These are phyloP conservation scores for Diuraphis noxia DNA, from an alignment of 1,140 invertebrate species.

Conservation along the genomic window DNA sequence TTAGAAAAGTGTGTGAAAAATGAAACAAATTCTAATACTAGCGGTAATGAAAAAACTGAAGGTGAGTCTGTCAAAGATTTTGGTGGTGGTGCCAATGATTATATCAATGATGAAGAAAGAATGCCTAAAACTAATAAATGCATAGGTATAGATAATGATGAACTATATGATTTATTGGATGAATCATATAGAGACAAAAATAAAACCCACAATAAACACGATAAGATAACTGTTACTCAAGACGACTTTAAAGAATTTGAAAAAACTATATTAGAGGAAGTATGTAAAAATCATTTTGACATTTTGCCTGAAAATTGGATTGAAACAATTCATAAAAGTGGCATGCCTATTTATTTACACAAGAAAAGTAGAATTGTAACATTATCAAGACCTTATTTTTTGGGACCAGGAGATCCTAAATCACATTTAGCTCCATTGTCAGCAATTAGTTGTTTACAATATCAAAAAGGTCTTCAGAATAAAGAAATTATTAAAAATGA, in stretches of 20 bases:
- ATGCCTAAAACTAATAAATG: background rate
- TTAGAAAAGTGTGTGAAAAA: constrained; percentile 31
- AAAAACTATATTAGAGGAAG: constrained; percentile 57
- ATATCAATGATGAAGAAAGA: background rate
- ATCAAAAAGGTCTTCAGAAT: constrained; percentile 74
- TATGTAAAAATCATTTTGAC: constrained; percentile 78
- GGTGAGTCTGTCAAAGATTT: background rate
- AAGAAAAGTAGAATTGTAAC: constrained; percentile 82
- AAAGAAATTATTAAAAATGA: constrained; percentile 17
- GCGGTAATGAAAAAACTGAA: background rate
- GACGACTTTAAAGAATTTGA: constrained; percentile 59
- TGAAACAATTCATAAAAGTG: constrained; percentile 91
- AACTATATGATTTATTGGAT: constrained; percentile 29
- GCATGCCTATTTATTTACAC: constrained; percentile 92
- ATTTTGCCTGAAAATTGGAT: constrained; percentile 97
- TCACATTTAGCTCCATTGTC: constrained; percentile 92
- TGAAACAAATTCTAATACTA: background rate
- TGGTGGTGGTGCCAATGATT: background rate
- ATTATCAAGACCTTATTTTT: constrained; percentile 87
- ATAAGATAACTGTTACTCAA: constrained; percentile 5
- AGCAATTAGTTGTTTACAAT: constrained; percentile 93
- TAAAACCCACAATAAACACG: background rate
- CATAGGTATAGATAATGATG: background rate
- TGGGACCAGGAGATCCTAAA: constrained; percentile 88
- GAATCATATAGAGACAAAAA: constrained; percentile 32